Base-by-base conservation (phyloP, 2,797 vertebrate genomes). In the Rhinophrynus dorsalis region DNA sequence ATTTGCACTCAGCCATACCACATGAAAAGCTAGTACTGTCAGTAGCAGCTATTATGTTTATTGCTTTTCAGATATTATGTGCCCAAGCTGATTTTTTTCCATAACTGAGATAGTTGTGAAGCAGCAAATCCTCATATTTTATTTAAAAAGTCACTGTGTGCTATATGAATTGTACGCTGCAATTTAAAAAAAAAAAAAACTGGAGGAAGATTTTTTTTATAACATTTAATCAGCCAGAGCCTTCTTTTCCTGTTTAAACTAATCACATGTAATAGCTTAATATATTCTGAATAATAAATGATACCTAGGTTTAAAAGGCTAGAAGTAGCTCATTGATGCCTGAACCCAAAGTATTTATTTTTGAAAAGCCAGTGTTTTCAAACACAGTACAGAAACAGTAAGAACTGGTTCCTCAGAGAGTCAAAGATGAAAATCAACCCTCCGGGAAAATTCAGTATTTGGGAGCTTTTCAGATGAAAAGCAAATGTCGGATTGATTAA, bases 1-100 rank as follows among this genome's bases (percentile, higher is more conserved):
- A 83, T 91, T 89, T 90, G 84, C 82, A 82, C 80, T 84, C 77
- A 65, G 74, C 66, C 47, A 42, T 38, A 68, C 54, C 47, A 47
- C 51, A 67, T 64, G 60, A 76, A 67, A 68, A 64, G 54, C 45
- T 15, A 38, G 47, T 5, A 30, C 70, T 73, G 70, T 73, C 70
- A 73, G 55, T 40, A 60, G 37, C 20, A 51, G 55, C 69, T 73
- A 59, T 65, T 66, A 52, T 65, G 69, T 73, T 73, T 73, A 73
- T 73, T 73, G 61, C 69, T 66, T 57, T 73, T 47, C 62, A 59
- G 62, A 66, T 45, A 73, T 73, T 73, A 54, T 37, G 37, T 27
- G 27, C 44, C 37, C 55, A 58, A 54, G 58, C 33, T 51, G 33
- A 59, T 59, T 66, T 73, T 66, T 73, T 54, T 73, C 60, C 67